Evolutionary conservation across 2,113 vertebrate species (phyloP).

Genomic region (Ophiodon elongatus): DNA sequence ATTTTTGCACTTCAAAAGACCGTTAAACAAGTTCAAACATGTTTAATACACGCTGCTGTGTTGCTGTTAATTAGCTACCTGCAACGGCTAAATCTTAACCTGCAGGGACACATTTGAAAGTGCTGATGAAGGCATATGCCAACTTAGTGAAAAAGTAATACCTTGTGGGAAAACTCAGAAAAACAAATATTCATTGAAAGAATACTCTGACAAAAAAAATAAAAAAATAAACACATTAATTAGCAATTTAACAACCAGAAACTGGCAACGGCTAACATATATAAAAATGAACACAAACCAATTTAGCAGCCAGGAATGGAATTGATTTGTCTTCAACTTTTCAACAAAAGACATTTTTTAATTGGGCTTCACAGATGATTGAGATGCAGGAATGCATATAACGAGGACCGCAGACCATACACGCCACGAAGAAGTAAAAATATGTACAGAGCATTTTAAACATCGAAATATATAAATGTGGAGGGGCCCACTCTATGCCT

Average conservation of each 20-base stretch:
- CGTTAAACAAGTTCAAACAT: constrained; percentile 51
- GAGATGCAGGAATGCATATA: constrained; percentile 62
- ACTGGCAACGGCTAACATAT: not conserved
- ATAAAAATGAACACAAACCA: constrained; percentile 7
- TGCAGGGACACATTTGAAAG: constrained; percentile 1
- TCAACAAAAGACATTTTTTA: constrained; percentile 47
- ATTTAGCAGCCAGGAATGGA: constrained; percentile 21
- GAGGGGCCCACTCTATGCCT: not conserved
- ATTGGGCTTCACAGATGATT: constrained; percentile 56
- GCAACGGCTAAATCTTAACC: constrained; percentile 28
- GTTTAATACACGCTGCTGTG: constrained; percentile 20
- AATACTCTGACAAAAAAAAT: not conserved
- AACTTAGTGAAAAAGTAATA: constrained; percentile 9
- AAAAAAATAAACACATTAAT: constrained; percentile 1
- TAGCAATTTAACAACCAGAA: not conserved
- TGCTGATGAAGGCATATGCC: constrained; percentile 26
- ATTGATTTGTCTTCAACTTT: constrained; percentile 45
- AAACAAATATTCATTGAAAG: not conserved
- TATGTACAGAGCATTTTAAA: constrained; percentile 39
- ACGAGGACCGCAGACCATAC: constrained; percentile 30
- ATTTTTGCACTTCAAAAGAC: constrained; percentile 34
- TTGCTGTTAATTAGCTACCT: constrained; percentile 55
- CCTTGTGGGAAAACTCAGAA: not conserved
- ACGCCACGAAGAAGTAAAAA: constrained; percentile 15
- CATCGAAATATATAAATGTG: constrained; percentile 23